phyloP scores from a whole-genome alignment of 2,113 vertebrate genomes.

The Lepidothrix coronata region DNA sequence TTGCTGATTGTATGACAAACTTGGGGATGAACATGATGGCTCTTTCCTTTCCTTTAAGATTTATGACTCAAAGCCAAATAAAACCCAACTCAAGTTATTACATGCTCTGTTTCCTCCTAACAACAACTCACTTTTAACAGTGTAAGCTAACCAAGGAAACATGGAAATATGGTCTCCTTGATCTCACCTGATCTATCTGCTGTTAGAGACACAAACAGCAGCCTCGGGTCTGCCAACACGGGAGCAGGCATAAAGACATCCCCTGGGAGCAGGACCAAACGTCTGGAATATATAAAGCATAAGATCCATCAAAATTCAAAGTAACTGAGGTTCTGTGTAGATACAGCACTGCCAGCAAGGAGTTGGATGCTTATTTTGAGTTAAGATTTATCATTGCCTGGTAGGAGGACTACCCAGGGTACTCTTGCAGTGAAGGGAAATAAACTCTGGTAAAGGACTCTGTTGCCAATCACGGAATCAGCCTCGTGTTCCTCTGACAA shows the following conservation, averaged over 20 bases:
- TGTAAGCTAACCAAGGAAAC: slow-evolving; percentile 44
- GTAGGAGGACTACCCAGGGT: neutral
- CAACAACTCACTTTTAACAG: slow-evolving; percentile 37
- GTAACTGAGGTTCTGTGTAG: neutral
- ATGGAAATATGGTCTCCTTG: slow-evolving; percentile 36
- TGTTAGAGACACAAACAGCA: neutral
- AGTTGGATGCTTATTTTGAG: neutral
- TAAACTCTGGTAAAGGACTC: neutral
- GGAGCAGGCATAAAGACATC: neutral
- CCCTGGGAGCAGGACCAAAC: neutral
- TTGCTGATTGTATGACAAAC: slow-evolving; percentile 65
- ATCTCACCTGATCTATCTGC: slow-evolving; percentile 23
- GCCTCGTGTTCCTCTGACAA: neutral
- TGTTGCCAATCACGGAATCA: fast-evolving
- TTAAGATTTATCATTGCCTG: neutral
- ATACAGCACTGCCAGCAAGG: neutral
- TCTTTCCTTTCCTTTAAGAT: slow-evolving; percentile 55
- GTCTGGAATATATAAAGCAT: neutral
- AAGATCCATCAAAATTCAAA: slow-evolving; percentile 20
- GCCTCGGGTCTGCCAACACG: neutral
- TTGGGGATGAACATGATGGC: slow-evolving; percentile 58
- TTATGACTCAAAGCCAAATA: slow-evolving; percentile 66
- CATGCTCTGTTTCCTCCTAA: slow-evolving; percentile 46
- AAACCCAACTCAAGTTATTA: slow-evolving; percentile 44
- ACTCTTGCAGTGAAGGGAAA: neutral